phyloP scores from a whole-genome alignment of 2,113 vertebrate species.

The Mastomys coucha region DNA sequence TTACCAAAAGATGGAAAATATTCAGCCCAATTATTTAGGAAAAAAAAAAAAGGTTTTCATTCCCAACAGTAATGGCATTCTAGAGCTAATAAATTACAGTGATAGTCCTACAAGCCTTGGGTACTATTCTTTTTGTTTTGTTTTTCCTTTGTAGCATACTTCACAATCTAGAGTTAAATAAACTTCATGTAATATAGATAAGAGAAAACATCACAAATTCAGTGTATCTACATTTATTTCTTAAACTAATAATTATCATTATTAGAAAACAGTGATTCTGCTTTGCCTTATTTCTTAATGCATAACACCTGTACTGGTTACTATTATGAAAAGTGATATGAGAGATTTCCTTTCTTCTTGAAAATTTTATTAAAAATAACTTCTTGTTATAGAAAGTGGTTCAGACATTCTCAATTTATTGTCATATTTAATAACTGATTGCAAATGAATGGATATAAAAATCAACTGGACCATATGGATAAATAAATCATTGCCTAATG shows the following conservation, averaged over 20 bases:
- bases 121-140: neutral
- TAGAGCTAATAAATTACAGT: conserved; percentile 48
- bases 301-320: neutral
- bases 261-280: neutral
- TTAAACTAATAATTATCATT: conserved; percentile 28
- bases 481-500: neutral
- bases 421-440: neutral
- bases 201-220: conserved; percentile 9
- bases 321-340: neutral
- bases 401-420: neutral
- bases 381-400: neutral
- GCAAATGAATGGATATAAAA: conserved; percentile 13
- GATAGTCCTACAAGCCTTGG: conserved; percentile 17
- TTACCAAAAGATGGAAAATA: conserved; percentile 77
- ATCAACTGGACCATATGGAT: neutral
- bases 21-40: conserved; percentile 76
- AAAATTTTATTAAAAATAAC: neutral
- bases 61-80: conserved; percentile 65
- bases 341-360: neutral
- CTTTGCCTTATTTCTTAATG: conserved; percentile 13
- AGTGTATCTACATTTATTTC: neutral
- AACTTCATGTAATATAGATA: neutral
- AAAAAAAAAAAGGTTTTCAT: conserved; percentile 55
- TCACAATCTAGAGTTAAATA: conserved; percentile 53
- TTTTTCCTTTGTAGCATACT: neutral